Percentiles rank a stretch among this genome's conserved stretches.
phyloP scores from a whole-genome alignment of 2,113 vertebrate species.

The Nasalis larvatus region DNA sequence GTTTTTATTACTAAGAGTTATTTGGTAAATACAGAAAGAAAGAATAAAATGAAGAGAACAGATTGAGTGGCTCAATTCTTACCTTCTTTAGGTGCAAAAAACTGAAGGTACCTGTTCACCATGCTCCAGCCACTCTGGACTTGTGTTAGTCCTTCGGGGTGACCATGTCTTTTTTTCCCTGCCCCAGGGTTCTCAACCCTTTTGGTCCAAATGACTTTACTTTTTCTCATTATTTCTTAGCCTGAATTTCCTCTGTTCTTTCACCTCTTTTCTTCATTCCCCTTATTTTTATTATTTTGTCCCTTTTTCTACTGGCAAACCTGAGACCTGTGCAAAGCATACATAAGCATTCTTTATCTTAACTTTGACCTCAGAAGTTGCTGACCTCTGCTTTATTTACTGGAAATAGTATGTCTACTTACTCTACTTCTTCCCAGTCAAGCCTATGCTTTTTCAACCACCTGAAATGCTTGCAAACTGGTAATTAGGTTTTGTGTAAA shows the following conservation, averaged over 20 bases:
- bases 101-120: not conserved
- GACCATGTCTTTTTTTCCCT: not conserved
- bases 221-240: not conserved
- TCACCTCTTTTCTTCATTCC: not conserved
- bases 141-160: not conserved
- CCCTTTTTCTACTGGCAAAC: not conserved
- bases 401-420: not conserved
- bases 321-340: not conserved
- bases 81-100: not conserved
- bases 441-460: not conserved
- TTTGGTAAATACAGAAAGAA: not conserved
- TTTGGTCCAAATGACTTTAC: not conserved
- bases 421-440: not conserved
- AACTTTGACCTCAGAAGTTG: not conserved
- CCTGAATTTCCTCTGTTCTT: not conserved
- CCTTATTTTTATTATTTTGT: not conserved
- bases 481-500: slow-evolving; percentile 50
- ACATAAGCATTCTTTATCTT: not conserved
- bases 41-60: not conserved
- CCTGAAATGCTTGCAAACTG: slow-evolving; percentile 33
- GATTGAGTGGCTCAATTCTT: not conserved
- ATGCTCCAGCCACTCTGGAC: rapidly evolving
- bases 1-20: not conserved
- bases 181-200: not conserved
- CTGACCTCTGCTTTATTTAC: not conserved